phyloP scores from a whole-genome alignment of 1,140 invertebrate species.

The Psilanteris sp. region DNA sequence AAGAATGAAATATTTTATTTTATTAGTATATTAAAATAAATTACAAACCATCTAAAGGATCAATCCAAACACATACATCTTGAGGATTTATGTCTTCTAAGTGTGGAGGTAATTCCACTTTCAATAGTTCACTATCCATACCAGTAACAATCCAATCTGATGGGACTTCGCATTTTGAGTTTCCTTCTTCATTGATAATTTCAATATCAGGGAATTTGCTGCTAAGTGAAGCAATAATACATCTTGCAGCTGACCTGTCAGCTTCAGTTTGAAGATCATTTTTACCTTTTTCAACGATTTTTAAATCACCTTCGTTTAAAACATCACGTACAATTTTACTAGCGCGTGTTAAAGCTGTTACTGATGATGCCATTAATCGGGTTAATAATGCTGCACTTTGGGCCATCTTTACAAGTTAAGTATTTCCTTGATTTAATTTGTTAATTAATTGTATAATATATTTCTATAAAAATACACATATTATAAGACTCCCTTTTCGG shows the following conservation, averaged over 20 bases:
- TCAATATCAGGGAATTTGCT: slow-evolving; percentile 91
- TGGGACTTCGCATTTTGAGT: slow-evolving; percentile 82
- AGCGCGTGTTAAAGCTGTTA: slow-evolving; percentile 88
- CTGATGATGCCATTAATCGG: slow-evolving; percentile 86
- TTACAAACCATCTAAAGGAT: slow-evolving; percentile 94
- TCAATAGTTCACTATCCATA: slow-evolving; percentile 85
- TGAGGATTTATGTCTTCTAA: slow-evolving; percentile 84
- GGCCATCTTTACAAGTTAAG: too few relatives aligned
- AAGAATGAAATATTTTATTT: too few relatives aligned
- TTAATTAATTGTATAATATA: too few relatives aligned
- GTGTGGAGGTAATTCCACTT: slow-evolving; percentile 84
- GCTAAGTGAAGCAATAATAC: slow-evolving; percentile 92
- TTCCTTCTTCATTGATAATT: slow-evolving; percentile 96
- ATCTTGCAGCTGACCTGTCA: slow-evolving; percentile 94
- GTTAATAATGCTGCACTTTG: slow-evolving; percentile 83
- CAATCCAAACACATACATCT: slow-evolving; percentile 96
- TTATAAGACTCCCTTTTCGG: too few relatives aligned
- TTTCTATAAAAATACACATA: too few relatives aligned
- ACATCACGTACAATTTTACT: slow-evolving; percentile 95
- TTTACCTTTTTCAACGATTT: slow-evolving; percentile 95
- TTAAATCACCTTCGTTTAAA: slow-evolving; percentile 91
- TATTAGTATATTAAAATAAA: too few relatives aligned
- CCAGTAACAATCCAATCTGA: slow-evolving; percentile 87
- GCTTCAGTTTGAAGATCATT: slow-evolving; percentile 99
- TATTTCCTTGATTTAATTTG: too few relatives aligned